Percentiles rank a stretch among this genome's conserved stretches.
Conservation (phyloP, 2,113 vertebrate species). For the Brevimyrus niger region DNA sequence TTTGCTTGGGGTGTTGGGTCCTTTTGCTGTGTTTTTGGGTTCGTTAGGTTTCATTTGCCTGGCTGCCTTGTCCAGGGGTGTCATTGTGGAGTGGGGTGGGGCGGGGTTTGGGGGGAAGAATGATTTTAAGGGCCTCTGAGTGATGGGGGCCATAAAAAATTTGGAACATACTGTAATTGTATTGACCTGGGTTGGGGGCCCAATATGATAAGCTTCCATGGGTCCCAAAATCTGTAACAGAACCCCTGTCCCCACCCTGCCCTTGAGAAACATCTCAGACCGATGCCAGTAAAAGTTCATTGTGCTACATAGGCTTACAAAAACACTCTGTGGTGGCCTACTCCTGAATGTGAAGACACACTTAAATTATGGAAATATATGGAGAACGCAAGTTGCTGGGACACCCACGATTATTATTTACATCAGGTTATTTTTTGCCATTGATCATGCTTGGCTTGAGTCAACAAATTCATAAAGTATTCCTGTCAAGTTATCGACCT, state of each 20-base stretch:
- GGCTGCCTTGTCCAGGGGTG: background rate
- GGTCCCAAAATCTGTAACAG: background rate
- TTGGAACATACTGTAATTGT: background rate
- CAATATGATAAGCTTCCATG: background rate
- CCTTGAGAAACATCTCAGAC: background rate
- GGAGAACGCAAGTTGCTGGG: slow-evolving; percentile 26
- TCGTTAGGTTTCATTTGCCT: background rate
- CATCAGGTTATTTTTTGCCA: slow-evolving; percentile 46
- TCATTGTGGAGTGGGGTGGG: background rate
- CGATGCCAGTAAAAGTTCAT: background rate
- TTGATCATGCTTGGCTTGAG: slow-evolving; percentile 42
- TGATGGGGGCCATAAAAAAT: background rate
- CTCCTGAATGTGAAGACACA: background rate
- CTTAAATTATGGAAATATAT: background rate
- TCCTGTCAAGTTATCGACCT: slow-evolving; percentile 30
- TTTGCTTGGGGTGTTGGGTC: background rate
- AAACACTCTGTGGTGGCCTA: no score
- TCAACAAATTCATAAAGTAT: slow-evolving; percentile 32
- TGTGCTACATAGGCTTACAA: background rate
- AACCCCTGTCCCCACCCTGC: background rate
- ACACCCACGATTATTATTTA: slow-evolving; percentile 30
- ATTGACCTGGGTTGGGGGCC: background rate
- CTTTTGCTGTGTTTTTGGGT: background rate
- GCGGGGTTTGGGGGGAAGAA: background rate
- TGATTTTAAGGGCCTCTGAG: background rate